phyloP scores from a whole-genome alignment of 2,113 vertebrate genomes.

The Scophthalmus maximus region DNA sequence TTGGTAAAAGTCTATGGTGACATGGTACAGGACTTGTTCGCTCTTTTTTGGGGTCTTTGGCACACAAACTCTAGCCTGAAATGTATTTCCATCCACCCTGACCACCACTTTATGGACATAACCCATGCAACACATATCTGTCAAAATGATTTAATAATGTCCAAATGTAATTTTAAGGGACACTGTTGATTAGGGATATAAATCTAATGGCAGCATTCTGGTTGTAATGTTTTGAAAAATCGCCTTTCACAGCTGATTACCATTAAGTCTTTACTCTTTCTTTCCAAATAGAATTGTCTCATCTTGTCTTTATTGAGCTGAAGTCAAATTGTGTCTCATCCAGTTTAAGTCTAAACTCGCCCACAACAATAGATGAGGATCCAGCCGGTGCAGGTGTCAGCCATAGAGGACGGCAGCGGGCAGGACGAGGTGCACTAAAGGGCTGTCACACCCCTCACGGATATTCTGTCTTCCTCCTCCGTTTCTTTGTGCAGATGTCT shows the following conservation, averaged over 20 bases:
- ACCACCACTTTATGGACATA: too few relatives aligned
- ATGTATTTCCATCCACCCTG: too few relatives aligned
- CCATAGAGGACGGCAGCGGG: conserved; percentile 34
- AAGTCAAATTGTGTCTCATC: conserved; percentile 24
- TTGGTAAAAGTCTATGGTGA: neutral
- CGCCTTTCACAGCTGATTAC: too few relatives aligned
- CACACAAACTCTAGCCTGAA: too few relatives aligned
- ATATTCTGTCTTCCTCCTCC: conserved; percentile 31
- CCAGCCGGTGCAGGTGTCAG: conserved; percentile 68
- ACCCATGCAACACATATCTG: too few relatives aligned
- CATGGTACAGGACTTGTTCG: neutral
- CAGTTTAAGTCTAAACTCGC: conserved; percentile 1
- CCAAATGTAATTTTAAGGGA: too few relatives aligned
- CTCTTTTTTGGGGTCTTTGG: neutral
- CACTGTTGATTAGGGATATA: too few relatives aligned
- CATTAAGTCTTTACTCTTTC: neutral
- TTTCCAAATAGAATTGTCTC: conserved; percentile 1
- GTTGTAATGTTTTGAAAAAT: too few relatives aligned
- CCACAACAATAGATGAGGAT: neutral
- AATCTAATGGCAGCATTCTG: too few relatives aligned
- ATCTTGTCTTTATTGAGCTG: conserved; percentile 2
- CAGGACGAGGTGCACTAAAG: conserved; percentile 14
- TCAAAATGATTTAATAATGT: conserved; percentile 1
- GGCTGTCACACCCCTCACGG: conserved; percentile 15
- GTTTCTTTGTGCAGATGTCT: conserved; percentile 46